A percentile compares a stretch with the other conserved stretches of the same genome.
phyloP scores from a whole-genome alignment of 1,140 invertebrate species.

The Pollicipes pollicipes region DNA sequence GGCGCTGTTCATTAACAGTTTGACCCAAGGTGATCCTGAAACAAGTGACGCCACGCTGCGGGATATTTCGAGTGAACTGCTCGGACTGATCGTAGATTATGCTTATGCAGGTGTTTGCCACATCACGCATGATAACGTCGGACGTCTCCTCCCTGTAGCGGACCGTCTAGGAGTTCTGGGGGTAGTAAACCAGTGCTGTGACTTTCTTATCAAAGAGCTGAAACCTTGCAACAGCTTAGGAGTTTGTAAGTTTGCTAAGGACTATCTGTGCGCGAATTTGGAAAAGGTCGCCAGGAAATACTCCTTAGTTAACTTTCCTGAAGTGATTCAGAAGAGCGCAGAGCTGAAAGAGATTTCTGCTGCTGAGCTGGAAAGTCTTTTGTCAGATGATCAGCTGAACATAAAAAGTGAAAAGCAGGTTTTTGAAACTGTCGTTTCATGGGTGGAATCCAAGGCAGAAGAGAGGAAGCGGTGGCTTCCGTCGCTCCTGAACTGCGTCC shows the following conservation, averaged over 20 bases:
- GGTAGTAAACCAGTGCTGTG: slow-evolving; percentile 43
- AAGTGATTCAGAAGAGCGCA: not conserved
- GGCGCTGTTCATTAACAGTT: slow-evolving; percentile 42
- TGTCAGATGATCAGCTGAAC: slow-evolving; percentile 47
- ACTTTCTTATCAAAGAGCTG: slow-evolving; percentile 33
- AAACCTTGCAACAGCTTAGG: slow-evolving; percentile 41
- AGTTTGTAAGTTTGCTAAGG: slow-evolving; percentile 41
- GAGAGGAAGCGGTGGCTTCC: slow-evolving; percentile 34
- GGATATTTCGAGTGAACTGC: slow-evolving; percentile 24
- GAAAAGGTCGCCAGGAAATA: not conserved
- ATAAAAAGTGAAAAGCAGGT: slow-evolving; percentile 46
- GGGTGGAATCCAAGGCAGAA: slow-evolving; percentile 36
- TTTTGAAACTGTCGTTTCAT: slow-evolving; percentile 43
- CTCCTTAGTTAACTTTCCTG: not conserved
- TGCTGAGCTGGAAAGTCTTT: slow-evolving; percentile 29
- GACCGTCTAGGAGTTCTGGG: slow-evolving; percentile 43
- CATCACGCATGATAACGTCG: slow-evolving; percentile 39
- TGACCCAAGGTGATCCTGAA: slow-evolving; percentile 33
- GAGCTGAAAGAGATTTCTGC: not conserved
- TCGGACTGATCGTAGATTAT: slow-evolving; percentile 41
- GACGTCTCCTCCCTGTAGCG: slow-evolving; percentile 37
- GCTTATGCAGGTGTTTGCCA: slow-evolving; percentile 42
- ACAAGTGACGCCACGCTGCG: slow-evolving; percentile 33
- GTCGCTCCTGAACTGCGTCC: slow-evolving; percentile 39
- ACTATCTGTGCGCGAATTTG: not conserved